Conservation (phyloP, 2,888 invertebrate genomes). For the Ormyrus pomaceus region DNA sequence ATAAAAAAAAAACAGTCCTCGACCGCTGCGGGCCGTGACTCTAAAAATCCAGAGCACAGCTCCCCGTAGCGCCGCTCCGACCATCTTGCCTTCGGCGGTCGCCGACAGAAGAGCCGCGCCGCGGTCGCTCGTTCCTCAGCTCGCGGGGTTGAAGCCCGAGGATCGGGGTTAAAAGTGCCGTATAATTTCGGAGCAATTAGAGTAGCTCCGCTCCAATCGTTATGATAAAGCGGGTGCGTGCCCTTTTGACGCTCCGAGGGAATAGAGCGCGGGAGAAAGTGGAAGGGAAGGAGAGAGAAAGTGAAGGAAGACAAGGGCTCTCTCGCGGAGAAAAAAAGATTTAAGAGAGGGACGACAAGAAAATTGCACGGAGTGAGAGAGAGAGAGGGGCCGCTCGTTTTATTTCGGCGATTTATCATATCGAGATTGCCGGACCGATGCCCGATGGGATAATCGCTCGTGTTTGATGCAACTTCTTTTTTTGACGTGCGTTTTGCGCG, state of each 20-base stretch:
- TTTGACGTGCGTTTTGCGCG: background rate
- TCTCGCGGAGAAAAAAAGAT: too few relatives aligned
- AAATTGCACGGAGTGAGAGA: constrained; percentile 63
- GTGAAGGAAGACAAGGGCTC: constrained; percentile 33
- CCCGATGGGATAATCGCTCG: constrained; percentile 13
- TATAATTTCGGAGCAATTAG: constrained; percentile 72
- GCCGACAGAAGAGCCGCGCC: too few relatives aligned
- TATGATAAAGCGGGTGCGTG: constrained; percentile 51
- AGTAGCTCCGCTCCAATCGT: constrained; percentile 53
- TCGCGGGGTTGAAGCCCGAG: constrained; percentile 4
- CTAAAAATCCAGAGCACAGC: constrained; percentile 28
- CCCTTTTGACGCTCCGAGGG: constrained; percentile 70
- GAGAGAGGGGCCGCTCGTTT: background rate
- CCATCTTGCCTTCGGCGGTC: constrained; percentile 31
- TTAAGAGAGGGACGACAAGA: constrained; percentile 61
- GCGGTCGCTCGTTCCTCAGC: background rate
- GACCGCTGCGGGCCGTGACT: constrained; percentile 16
- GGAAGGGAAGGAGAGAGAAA: background rate
- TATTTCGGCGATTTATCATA: constrained; percentile 45
- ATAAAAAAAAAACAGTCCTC: constrained; percentile 3
- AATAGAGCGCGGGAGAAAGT: constrained; percentile 9
- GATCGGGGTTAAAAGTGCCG: constrained; percentile 60
- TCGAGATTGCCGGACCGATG: constrained; percentile 27
- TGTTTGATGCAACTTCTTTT: constrained; percentile 3
- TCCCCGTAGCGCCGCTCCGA: constrained; percentile 32